Percentiles rank a stretch among this genome's conserved stretches.
phyloP scores from a whole-genome alignment of 2,888 invertebrate species.

The Pyrrhia umbra region DNA sequence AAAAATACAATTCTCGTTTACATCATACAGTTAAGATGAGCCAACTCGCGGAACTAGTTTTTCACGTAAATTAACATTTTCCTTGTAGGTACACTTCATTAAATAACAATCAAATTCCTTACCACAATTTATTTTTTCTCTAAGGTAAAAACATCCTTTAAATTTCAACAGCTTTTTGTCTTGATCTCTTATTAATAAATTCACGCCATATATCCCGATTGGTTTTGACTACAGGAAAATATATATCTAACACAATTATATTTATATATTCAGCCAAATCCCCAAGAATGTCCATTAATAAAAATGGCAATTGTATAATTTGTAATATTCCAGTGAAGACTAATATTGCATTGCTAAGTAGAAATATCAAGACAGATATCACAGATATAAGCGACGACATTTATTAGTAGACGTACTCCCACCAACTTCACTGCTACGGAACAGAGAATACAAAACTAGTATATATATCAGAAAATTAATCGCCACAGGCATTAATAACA shows the following conservation, averaged over 20 bases:
- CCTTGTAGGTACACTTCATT: too few relatives aligned
- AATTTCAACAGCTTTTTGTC: not conserved
- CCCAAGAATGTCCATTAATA: constrained; percentile 20
- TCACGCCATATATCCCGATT: not conserved
- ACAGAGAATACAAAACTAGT: constrained; percentile 16
- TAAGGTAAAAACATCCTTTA: too few relatives aligned
- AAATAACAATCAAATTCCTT: too few relatives aligned
- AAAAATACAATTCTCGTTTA: too few relatives aligned
- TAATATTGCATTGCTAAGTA: constrained; percentile 18
- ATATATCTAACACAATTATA: constrained; percentile 23
- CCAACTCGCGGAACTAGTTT: too few relatives aligned
- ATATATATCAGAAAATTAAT: constrained; percentile 29
- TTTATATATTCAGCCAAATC: constrained; percentile 21
- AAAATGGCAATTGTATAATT: constrained; percentile 11
- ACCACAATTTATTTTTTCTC: too few relatives aligned
- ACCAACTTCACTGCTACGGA: not conserved
- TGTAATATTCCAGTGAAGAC: constrained; percentile 8
- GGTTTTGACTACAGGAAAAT: not conserved
- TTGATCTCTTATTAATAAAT: not conserved
- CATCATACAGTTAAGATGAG: too few relatives aligned
- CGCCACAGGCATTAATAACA: constrained; percentile 20
- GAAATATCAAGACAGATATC: constrained; percentile 27
- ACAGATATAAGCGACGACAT: constrained; percentile 18
- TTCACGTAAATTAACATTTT: too few relatives aligned
- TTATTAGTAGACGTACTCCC: not conserved